Percentiles rank a stretch among this genome's conserved stretches.
phyloP scores from a whole-genome alignment of 2,888 invertebrate species.

The Coleophora deauratella region DNA sequence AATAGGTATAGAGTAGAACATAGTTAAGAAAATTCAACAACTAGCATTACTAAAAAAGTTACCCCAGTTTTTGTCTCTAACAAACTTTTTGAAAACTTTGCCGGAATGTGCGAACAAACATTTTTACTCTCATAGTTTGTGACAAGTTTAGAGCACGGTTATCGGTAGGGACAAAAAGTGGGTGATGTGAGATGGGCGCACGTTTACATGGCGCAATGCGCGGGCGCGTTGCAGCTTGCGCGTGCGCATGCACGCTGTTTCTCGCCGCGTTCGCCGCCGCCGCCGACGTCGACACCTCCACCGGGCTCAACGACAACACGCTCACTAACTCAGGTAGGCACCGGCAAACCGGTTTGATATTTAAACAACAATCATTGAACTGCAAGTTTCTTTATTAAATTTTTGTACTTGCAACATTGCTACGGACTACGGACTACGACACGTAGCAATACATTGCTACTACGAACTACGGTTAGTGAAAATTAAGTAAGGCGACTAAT shows the following conservation, averaged over 20 bases:
- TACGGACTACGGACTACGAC: too few relatives aligned
- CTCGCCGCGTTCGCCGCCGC: slow-evolving; percentile 39
- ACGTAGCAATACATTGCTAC: too few relatives aligned
- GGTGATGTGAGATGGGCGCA: slow-evolving; percentile 66
- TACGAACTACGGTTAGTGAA: too few relatives aligned
- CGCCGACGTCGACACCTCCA: slow-evolving; percentile 65
- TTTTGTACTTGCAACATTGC: too few relatives aligned
- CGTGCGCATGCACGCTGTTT: slow-evolving; percentile 58
- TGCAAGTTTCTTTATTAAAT: too few relatives aligned
- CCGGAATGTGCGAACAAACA: neutral
- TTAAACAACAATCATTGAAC: too few relatives aligned
- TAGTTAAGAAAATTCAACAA: too few relatives aligned
- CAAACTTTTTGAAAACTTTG: slow-evolving; percentile 4
- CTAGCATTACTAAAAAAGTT: too few relatives aligned
- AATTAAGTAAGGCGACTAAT: too few relatives aligned
- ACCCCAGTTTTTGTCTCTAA: neutral
- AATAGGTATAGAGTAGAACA: neutral
- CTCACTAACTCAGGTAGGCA: slow-evolving; percentile 63
- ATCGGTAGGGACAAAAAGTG: neutral
- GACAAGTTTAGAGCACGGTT: neutral
- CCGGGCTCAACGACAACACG: slow-evolving; percentile 64
- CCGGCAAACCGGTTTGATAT: too few relatives aligned
- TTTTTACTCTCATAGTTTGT: neutral
- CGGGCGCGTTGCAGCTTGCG: slow-evolving; percentile 40
- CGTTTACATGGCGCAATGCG: slow-evolving; percentile 25